These are phyloP conservation scores for Solea solea DNA, from an alignment of 2,113 vertebrate species.

Conservation along the genomic window DNA sequence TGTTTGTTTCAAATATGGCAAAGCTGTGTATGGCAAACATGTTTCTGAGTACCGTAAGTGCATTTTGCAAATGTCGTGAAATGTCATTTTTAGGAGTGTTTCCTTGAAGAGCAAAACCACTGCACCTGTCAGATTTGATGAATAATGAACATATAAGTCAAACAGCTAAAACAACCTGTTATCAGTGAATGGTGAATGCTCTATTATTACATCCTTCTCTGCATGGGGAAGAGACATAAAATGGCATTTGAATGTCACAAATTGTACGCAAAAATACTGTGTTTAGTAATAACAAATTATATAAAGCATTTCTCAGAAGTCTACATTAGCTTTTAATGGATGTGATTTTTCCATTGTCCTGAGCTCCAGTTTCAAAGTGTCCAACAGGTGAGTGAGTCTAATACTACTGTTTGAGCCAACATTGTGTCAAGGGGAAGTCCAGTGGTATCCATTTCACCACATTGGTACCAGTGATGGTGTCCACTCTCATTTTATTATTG, in stretches of 20 bases:
- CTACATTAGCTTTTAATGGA: constrained; percentile 43
- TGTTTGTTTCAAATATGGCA: background rate
- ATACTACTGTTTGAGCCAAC: constrained; percentile 61
- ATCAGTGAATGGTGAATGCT: background rate
- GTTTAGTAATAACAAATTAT: constrained; percentile 21
- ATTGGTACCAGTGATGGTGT: constrained; percentile 50
- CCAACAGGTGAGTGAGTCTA: constrained; percentile 33
- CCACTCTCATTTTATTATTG: constrained; percentile 67
- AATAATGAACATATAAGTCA: background rate
- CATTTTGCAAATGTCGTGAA: constrained; percentile 30
- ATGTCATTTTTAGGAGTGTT: constrained; percentile 16
- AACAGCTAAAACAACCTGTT: background rate
- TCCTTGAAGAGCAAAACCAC: constrained; percentile 8
- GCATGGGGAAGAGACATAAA: background rate
- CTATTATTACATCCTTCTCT: background rate
- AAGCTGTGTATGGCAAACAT: background rate
- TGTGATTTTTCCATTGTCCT: constrained; percentile 41
- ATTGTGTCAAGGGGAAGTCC: constrained; percentile 44
- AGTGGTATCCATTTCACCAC: constrained; percentile 65
- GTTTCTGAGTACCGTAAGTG: background rate
- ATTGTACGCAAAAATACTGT: background rate
- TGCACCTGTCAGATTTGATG: constrained; percentile 21
- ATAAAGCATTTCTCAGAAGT: constrained; percentile 48
- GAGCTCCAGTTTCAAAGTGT: constrained; percentile 54
- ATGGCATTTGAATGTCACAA: constrained; percentile 8